Evolutionary conservation across 1,140 invertebrate genomes (phyloP).

Genomic region (Zelostemma sp.): DNA sequence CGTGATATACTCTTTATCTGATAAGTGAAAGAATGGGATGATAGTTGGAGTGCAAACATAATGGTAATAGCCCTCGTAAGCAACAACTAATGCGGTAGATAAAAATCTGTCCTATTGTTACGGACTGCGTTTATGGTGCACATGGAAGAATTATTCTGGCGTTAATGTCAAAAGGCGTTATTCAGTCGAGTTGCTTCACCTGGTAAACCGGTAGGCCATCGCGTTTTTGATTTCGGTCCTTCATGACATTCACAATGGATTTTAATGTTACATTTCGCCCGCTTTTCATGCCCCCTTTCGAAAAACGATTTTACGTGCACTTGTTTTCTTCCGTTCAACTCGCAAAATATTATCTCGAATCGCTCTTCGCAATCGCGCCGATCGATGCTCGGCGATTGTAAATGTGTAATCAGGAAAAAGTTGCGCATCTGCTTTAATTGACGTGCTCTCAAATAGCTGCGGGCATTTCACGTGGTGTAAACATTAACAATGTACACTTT

Average conservation of each 20-base stretch:
- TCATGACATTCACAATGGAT: conserved; percentile 19
- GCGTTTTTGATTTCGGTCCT: not conserved
- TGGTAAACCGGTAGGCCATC: conserved; percentile 6
- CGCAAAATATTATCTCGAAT: too few species aligned
- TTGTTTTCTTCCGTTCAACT: too few species aligned
- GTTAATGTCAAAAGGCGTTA: conserved; percentile 37
- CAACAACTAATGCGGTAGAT: conserved; percentile 34
- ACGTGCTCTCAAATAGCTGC: conserved; percentile 50
- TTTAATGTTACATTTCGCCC: conserved; percentile 45
- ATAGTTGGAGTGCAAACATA: conserved; percentile 35
- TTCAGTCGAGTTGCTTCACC: conserved; percentile 32
- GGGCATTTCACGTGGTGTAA: conserved; percentile 63
- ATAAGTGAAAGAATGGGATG: conserved; percentile 37
- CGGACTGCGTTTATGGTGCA: conserved; percentile 22
- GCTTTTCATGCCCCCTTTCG: not conserved
- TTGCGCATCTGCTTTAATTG: conserved; percentile 55
- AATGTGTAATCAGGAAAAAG: not conserved
- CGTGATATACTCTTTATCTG: conserved; percentile 10
- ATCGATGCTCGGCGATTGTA: too few species aligned
- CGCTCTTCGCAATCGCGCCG: too few species aligned
- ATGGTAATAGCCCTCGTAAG: conserved; percentile 27
- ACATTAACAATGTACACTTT: conserved; percentile 50
- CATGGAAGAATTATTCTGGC: conserved; percentile 20
- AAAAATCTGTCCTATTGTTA: conserved; percentile 27
- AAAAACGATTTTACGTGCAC: too few species aligned